Evolutionary conservation across 2,888 invertebrate genomes (phyloP).

Genomic region (Cataglyphis altisquamis): DNA sequence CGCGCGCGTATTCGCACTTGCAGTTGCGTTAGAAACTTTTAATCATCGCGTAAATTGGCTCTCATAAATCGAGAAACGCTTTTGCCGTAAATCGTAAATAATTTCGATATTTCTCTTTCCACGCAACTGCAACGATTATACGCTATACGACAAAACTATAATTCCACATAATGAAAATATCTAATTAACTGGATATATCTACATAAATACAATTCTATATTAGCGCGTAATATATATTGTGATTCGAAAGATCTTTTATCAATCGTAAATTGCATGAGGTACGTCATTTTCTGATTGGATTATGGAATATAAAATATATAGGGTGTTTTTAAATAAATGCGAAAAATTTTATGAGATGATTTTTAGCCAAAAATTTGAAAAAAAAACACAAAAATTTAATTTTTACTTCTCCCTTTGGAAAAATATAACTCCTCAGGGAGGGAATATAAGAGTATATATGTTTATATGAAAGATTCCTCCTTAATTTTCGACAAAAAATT

Average conservation of each 20-base stretch:
- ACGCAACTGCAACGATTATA: not conserved
- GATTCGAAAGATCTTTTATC: not conserved
- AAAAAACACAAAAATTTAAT: too few relatives aligned
- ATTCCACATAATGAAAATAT: not conserved
- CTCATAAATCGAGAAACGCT: constrained; percentile 21
- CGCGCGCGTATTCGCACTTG: constrained; percentile 41
- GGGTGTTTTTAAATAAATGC: too few relatives aligned
- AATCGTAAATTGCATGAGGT: not conserved
- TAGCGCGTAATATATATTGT: not conserved
- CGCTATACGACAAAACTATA: not conserved
- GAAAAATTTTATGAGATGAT: too few relatives aligned
- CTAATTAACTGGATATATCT: not conserved
- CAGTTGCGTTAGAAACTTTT: constrained; percentile 20
- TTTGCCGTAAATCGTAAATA: constrained; percentile 13
- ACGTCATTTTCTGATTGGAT: not conserved
- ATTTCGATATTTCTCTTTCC: not conserved
- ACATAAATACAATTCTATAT: not conserved
- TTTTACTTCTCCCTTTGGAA: too few relatives aligned
- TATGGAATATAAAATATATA: not conserved
- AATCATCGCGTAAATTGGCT: constrained; percentile 36
- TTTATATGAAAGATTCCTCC: too few relatives aligned
- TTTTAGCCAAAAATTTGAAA: too few relatives aligned
- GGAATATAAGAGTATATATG: too few relatives aligned
- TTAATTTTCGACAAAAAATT: too few relatives aligned
- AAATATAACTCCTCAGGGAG: too few relatives aligned